phyloP scores from a whole-genome alignment of 2,797 vertebrate species.

The Neomorphus geoffroyi region DNA sequence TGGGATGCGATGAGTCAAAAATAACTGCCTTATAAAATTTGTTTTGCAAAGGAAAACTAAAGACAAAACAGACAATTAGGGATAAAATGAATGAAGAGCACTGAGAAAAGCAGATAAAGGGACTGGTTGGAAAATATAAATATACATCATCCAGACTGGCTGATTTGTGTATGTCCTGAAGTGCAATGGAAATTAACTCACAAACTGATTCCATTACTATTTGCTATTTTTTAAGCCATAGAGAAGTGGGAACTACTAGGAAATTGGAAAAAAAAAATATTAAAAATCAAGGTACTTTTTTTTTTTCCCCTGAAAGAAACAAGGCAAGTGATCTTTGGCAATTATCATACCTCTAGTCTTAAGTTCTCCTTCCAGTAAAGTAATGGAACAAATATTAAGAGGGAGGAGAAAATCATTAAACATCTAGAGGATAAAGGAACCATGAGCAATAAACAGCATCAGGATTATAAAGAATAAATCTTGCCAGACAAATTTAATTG shows the following conservation, averaged over 20 bases:
- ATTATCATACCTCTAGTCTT: constrained; percentile 43
- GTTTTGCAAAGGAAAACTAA: neutral
- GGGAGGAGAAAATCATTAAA: constrained; percentile 73
- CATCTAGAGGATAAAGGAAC: constrained; percentile 69
- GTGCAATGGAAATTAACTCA: constrained; percentile 23
- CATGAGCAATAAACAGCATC: constrained; percentile 70
- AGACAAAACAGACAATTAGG: neutral
- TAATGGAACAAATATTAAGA: constrained; percentile 72
- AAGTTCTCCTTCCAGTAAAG: constrained; percentile 61
- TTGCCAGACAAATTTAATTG: constrained; percentile 62
- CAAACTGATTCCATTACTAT: neutral
- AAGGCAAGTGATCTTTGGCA: constrained; percentile 26
- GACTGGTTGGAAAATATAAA: neutral
- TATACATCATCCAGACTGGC: constrained; percentile 17
- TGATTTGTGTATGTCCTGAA: constrained; percentile 20
- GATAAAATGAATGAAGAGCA: neutral
- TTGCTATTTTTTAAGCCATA: constrained; percentile 1
- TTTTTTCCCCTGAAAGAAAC: neutral
- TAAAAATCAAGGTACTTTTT: neutral
- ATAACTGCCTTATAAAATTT: neutral
- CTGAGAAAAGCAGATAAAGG: neutral
- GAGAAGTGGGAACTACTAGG: neutral
- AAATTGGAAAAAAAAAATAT: neutral
- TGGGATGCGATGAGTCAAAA: neutral
- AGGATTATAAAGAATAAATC: constrained; percentile 65